phyloP scores from a whole-genome alignment of 1,140 invertebrate genomes.

The Drosophila mauritiana region DNA sequence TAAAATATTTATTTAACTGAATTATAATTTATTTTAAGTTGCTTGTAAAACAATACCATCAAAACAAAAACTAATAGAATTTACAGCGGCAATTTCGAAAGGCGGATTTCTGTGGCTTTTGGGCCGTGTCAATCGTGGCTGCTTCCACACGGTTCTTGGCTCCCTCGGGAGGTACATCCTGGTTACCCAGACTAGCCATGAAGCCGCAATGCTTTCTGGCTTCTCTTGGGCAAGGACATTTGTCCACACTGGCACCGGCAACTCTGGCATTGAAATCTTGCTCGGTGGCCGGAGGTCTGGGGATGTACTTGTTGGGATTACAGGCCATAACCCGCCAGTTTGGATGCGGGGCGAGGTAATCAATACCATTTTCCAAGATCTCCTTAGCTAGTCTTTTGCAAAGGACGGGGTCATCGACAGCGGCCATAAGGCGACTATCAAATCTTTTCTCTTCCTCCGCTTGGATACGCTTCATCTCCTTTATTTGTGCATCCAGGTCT shows the following conservation, averaged over 20 bases:
- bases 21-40: slow-evolving; percentile 5
- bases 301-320: slow-evolving; percentile 48
- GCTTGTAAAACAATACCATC: background rate
- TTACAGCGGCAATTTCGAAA: slow-evolving; percentile 30
- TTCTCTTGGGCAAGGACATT: slow-evolving; percentile 41
- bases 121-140: background rate
- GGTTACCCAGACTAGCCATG: slow-evolving; percentile 14
- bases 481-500: slow-evolving; percentile 67
- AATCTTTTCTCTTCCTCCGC: slow-evolving; percentile 58
- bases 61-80: slow-evolving; percentile 12
- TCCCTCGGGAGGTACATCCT: slow-evolving; percentile 11
- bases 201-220: slow-evolving; percentile 43
- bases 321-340: slow-evolving; percentile 73
- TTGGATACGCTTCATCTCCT: slow-evolving; percentile 68
- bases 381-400: slow-evolving; percentile 60
- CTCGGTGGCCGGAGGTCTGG: slow-evolving; percentile 25
- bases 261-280: slow-evolving; percentile 19
- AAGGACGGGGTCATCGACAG: slow-evolving; percentile 57
- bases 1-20: too few species aligned
- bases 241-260: slow-evolving; percentile 25
- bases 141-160: background rate
- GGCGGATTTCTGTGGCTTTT: background rate
- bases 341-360: slow-evolving; percentile 70
- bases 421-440: slow-evolving; percentile 51
- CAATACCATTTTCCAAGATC: slow-evolving; percentile 42